Evolutionary conservation across 64 coral and sea anemone species (phyloP).

Genomic region (Orbicella faveolata): DNA sequence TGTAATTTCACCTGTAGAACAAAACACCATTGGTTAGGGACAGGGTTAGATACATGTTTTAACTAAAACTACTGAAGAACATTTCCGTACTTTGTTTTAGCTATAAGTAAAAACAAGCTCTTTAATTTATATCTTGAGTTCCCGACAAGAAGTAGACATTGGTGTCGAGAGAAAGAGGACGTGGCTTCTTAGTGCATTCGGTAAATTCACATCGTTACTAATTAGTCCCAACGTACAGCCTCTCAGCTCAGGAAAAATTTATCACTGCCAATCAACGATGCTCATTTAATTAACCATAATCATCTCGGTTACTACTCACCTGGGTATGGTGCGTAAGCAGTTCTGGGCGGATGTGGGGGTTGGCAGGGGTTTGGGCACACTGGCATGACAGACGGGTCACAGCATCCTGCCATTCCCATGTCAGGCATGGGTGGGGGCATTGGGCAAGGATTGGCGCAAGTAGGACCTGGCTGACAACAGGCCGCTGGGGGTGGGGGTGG

Average conservation of each 20-base stretch:
- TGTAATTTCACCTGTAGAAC: conserved; percentile 50
- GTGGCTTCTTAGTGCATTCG: too few species aligned
- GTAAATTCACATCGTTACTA: too few species aligned
- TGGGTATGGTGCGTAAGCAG: conserved; percentile 78
- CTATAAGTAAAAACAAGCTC: too few species aligned
- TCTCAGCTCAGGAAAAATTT: too few species aligned
- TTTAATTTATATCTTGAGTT: too few species aligned
- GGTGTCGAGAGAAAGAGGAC: too few species aligned
- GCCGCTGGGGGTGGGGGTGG: conserved; percentile 23
- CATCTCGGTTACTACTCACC: conserved; percentile 32
- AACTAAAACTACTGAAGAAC: neutral
- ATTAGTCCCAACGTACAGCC: too few species aligned
- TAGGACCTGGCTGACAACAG: neutral
- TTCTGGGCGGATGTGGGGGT: conserved; percentile 56
- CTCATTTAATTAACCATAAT: neutral
- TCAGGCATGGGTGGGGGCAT: conserved; percentile 36
- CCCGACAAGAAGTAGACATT: too few species aligned
- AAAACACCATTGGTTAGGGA: neutral
- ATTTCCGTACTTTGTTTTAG: neutral
- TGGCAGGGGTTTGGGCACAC: conserved; percentile 73
- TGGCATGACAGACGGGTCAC: conserved; percentile 68
- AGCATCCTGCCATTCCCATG: conserved; percentile 70
- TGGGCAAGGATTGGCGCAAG: neutral
- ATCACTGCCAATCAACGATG: too few species aligned
- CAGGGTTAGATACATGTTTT: neutral